Percentiles rank a stretch among this genome's conserved stretches.
Evolutionary conservation across 2,888 invertebrate species (phyloP).

Genomic region (Flexamia atlantica): DNA sequence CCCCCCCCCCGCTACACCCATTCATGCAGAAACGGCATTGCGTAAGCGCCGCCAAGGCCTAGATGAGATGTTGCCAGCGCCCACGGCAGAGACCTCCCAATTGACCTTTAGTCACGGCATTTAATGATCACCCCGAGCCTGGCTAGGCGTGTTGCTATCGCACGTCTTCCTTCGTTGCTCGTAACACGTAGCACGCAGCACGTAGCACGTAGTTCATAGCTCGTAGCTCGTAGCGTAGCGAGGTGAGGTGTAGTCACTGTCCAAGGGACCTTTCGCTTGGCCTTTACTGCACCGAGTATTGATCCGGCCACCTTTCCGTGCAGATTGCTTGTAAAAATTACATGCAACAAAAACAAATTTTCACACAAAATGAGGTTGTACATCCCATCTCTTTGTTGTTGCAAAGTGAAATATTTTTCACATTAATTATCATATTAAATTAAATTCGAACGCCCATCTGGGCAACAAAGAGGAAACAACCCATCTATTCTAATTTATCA

Average conservation of each 20-base stretch:
- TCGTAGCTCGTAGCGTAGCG: neutral
- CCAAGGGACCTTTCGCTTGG: conserved; percentile 8
- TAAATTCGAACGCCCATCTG: no score
- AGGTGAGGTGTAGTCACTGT: neutral
- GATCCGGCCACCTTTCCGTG: conserved; percentile 5
- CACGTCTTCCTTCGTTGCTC: neutral
- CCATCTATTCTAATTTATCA: no score
- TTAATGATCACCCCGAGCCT: conserved; percentile 19
- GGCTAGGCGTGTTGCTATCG: neutral
- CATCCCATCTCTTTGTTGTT: no score
- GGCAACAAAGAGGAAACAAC: no score
- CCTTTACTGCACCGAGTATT: neutral
- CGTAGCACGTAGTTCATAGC: neutral
- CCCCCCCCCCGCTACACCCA: conserved; percentile 34
- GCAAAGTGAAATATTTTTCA: no score
- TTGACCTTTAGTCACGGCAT: conserved; percentile 45
- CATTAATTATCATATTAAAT: no score
- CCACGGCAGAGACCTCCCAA: conserved; percentile 36
- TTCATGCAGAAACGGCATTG: conserved; percentile 46
- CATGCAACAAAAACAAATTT: no score
- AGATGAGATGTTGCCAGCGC: conserved; percentile 20
- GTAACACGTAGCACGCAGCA: no score
- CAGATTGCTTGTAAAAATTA: neutral
- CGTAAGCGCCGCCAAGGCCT: conserved; percentile 26
- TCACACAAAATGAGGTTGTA: no score